A percentile compares a stretch with the other conserved stretches of the same genome.
Conservation (phyloP, 1,140 invertebrate genomes). For the Cotesia glomerata region DNA sequence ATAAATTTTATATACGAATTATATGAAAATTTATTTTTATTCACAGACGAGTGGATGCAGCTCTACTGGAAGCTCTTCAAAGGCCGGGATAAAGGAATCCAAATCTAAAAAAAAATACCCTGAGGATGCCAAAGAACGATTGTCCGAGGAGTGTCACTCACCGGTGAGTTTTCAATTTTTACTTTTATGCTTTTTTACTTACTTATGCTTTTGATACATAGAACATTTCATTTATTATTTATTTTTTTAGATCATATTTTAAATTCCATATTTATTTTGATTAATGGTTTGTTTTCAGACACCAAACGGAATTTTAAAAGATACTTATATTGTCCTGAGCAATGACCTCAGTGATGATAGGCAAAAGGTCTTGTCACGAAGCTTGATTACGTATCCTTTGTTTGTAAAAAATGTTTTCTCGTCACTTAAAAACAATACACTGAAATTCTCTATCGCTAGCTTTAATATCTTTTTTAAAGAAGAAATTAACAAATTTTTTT, state of each 20-base stretch:
- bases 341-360: constrained; percentile 34
- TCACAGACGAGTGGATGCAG: constrained; percentile 50
- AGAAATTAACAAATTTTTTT: too few relatives aligned
- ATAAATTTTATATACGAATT: background rate
- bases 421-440: background rate
- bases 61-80: constrained; percentile 43
- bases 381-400: constrained; percentile 59
- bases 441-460: too few relatives aligned
- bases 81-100: constrained; percentile 46
- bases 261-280: background rate
- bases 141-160: constrained; percentile 25
- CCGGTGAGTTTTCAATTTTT: background rate
- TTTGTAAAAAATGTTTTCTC: background rate
- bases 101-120: constrained; percentile 45
- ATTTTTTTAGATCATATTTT: too few relatives aligned
- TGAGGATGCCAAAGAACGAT: constrained; percentile 36
- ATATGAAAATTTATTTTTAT: background rate
- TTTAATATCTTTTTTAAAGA: too few relatives aligned
- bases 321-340: constrained; percentile 35
- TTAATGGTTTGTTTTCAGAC: background rate
- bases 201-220: too few relatives aligned
- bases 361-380: constrained; percentile 24
- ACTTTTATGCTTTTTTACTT: too few relatives aligned
- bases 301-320: constrained; percentile 38
- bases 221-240: too few relatives aligned